phyloP scores from a whole-genome alignment of 2,113 vertebrate species.

The Montifringilla adamsi region DNA sequence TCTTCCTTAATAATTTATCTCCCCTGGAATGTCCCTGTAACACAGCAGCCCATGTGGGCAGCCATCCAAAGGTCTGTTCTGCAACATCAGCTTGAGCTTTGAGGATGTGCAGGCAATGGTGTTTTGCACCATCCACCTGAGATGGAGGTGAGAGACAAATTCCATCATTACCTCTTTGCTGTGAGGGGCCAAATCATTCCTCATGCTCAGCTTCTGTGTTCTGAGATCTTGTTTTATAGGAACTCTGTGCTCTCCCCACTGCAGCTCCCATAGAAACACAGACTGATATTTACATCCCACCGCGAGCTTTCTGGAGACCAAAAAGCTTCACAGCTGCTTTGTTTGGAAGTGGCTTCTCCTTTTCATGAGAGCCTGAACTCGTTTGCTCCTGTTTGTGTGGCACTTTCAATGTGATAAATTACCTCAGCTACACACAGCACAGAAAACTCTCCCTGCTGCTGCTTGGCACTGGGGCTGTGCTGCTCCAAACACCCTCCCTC shows the following conservation, averaged over 20 bases:
- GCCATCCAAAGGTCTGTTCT: neutral
- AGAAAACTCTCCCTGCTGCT: neutral
- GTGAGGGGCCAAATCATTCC: neutral
- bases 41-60: neutral
- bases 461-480: rapidly evolving
- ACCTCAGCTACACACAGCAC: neutral
- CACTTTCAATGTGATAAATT: neutral
- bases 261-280: neutral
- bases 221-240: neutral
- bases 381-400: neutral
- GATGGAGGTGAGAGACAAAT: neutral
- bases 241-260: neutral
- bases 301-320: neutral
- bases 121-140: neutral
- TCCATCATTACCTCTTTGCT: neutral
- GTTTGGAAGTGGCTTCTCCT: neutral
- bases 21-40: neutral
- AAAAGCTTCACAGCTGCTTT: neutral
- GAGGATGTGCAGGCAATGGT: neutral
- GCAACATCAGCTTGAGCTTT: neutral
- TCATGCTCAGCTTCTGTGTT: neutral
- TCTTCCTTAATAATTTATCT: neutral
- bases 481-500: neutral
- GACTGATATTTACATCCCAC: neutral
- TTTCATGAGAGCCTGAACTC: neutral